Evolutionary conservation across 2,888 invertebrate species (phyloP).

Genomic region (Pandemis cinnamomeana): DNA sequence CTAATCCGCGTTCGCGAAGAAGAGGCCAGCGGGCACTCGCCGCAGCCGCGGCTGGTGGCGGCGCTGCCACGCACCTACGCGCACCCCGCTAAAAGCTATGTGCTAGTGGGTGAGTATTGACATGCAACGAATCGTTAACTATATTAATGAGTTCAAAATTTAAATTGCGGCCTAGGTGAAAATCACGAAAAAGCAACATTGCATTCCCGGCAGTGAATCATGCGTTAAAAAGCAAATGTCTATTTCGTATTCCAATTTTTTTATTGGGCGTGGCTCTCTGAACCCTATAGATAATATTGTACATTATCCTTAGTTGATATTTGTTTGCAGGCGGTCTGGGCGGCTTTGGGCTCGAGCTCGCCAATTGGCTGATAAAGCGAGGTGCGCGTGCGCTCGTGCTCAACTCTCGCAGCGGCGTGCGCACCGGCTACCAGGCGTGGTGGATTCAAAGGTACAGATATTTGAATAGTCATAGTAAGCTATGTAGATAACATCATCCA

Average conservation of each 20-base stretch:
- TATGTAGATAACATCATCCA: neutral
- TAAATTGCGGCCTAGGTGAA: neutral
- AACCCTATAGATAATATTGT: too few relatives aligned
- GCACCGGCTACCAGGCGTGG: slow-evolving; percentile 96
- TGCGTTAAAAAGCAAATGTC: too few relatives aligned
- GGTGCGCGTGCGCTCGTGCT: slow-evolving; percentile 91
- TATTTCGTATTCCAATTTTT: too few relatives aligned
- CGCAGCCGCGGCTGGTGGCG: slow-evolving; percentile 76
- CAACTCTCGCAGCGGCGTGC: slow-evolving; percentile 95
- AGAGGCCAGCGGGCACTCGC: slow-evolving; percentile 80
- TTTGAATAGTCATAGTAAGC: too few relatives aligned
- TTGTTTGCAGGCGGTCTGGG: slow-evolving; percentile 90
- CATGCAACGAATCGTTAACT: slow-evolving; percentile 30
- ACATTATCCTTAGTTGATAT: neutral
- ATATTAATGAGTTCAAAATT: neutral
- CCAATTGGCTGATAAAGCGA: slow-evolving; percentile 84
- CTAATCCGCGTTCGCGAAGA: slow-evolving; percentile 94
- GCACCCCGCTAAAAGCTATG: slow-evolving; percentile 86
- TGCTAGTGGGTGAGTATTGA: neutral
- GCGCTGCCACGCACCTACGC: slow-evolving; percentile 95
- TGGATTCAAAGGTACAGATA: slow-evolving; percentile 86
- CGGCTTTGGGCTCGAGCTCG: slow-evolving; percentile 97
- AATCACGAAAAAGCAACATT: too few relatives aligned
- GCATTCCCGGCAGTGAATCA: too few relatives aligned
- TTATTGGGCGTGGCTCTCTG: neutral